Evolutionary conservation across 35 echinoderm and acorn worm genomes (phyloP).

Genomic region (Patiria miniata): DNA sequence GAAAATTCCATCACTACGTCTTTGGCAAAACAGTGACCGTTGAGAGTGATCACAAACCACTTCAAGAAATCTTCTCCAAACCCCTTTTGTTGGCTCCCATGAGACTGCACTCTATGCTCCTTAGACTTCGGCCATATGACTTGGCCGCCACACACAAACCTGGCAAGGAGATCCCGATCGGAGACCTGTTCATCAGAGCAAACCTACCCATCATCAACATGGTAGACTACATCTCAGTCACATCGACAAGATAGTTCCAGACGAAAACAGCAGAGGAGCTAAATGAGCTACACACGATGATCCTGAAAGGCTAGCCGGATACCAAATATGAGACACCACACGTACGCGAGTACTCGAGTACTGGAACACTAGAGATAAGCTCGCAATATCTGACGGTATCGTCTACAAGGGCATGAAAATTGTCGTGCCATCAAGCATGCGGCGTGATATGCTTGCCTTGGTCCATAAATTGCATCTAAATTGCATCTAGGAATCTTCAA

Average conservation of each 20-base stretch:
- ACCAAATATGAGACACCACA: slow-evolving; percentile 52
- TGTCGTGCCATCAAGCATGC: slow-evolving; percentile 57
- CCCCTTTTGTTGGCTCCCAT: slow-evolving; percentile 57
- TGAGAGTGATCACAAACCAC: slow-evolving; percentile 68
- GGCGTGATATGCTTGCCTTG: slow-evolving; percentile 34
- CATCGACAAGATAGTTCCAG: slow-evolving; percentile 33
- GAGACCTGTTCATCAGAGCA: slow-evolving; percentile 45
- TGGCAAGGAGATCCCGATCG: slow-evolving; percentile 52
- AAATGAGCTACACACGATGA: slow-evolving; percentile 44
- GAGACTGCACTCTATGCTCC: slow-evolving; percentile 74
- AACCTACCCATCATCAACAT: slow-evolving; percentile 57
- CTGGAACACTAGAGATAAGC: slow-evolving; percentile 46
- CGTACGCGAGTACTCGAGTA: no score
- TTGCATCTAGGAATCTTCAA: slow-evolving; percentile 65
- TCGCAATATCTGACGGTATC: no score
- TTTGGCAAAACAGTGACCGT: slow-evolving; percentile 42
- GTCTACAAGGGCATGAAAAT: no score
- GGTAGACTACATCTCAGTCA: slow-evolving; percentile 43
- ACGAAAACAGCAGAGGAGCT: no score
- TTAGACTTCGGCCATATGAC: slow-evolving; percentile 66
- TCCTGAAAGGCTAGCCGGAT: slow-evolving; percentile 73
- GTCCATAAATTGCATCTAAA: no score
- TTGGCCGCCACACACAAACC: slow-evolving; percentile 49
- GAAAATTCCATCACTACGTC: no score
- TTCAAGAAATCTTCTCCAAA: slow-evolving; percentile 69